Percentiles rank a stretch among this genome's conserved stretches.
These are phyloP conservation scores for Nibea albiflora DNA, from an alignment of 2,113 vertebrate species.

Conservation along the genomic window DNA sequence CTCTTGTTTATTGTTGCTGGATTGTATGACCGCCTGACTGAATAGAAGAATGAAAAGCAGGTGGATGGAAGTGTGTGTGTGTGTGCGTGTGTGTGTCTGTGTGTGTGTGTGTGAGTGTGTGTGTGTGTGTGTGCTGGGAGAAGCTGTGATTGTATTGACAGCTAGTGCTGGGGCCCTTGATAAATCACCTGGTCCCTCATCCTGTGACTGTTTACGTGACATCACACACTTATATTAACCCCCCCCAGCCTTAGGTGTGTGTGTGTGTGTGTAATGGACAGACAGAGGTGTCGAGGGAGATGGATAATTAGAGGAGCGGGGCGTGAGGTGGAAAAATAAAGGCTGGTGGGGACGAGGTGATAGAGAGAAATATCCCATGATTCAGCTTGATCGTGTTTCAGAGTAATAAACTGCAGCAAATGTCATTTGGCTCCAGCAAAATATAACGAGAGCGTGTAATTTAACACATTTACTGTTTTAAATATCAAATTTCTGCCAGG, in stretches of 20 bases:
- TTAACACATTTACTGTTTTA: neutral
- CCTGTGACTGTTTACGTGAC: constrained; percentile 45
- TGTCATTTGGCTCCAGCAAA: neutral
- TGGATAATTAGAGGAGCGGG: constrained; percentile 17
- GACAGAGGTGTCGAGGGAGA: neutral
- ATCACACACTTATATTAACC: constrained; percentile 28
- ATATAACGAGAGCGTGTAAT: neutral
- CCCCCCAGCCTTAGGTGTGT: constrained; percentile 1
- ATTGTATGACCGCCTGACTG: constrained; percentile 44
- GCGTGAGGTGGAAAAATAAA: constrained; percentile 13
- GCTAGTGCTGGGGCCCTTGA: constrained; percentile 31
- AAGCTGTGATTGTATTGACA: constrained; percentile 64
- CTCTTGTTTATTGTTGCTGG: constrained; percentile 30
- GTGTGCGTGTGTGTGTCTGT: neutral
- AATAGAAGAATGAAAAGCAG: constrained; percentile 40
- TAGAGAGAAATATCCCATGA: neutral
- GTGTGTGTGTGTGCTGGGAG: constrained; percentile 17
- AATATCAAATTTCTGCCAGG: neutral
- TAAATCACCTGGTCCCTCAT: constrained; percentile 51
- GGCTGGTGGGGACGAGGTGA: neutral
- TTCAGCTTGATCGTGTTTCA: constrained; percentile 16
- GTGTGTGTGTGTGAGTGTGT: too few species aligned
- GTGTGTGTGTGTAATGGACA: constrained; percentile 6
- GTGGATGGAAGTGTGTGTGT: constrained; percentile 9
- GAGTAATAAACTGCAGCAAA: neutral